phyloP scores from a whole-genome alignment of 2,797 vertebrate genomes.

The Podarcis lilfordi region DNA sequence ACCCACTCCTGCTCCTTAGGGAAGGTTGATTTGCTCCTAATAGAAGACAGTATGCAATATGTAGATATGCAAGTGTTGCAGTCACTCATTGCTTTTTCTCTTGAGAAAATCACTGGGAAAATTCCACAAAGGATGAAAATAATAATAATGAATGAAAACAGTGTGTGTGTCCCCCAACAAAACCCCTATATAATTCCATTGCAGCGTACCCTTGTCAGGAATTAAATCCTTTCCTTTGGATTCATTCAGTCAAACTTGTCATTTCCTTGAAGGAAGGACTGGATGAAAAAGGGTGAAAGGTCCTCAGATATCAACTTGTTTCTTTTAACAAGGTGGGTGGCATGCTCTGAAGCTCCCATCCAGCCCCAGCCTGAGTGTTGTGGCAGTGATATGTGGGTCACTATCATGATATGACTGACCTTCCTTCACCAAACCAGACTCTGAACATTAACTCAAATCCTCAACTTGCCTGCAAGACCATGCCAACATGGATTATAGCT shows the following conservation, averaged over 20 bases:
- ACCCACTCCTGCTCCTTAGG: background rate
- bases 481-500: slow-evolving; percentile 51
- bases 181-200: background rate
- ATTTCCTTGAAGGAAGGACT: background rate
- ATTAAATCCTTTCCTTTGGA: slow-evolving; percentile 21
- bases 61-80: too few relatives aligned
- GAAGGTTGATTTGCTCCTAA: background rate
- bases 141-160: background rate
- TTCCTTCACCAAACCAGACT: slow-evolving; percentile 76
- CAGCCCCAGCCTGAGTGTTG: slow-evolving; percentile 62
- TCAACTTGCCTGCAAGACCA: slow-evolving; percentile 56
- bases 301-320: slow-evolving; percentile 42
- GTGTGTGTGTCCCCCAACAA: background rate
- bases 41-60: slow-evolving; percentile 49
- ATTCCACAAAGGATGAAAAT: background rate
- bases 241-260: background rate
- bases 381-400: slow-evolving; percentile 74
- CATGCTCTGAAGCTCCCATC: slow-evolving; percentile 58
- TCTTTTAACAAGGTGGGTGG: slow-evolving; percentile 64
- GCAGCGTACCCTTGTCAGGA: background rate
- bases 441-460: slow-evolving; percentile 71
- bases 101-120: slow-evolving; percentile 12
- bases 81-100: background rate
- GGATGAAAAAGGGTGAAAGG: slow-evolving; percentile 35
- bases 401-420: slow-evolving; percentile 77